Evolutionary conservation across 2,113 vertebrate species (phyloP).

Genomic region (Erpornis zantholeuca): DNA sequence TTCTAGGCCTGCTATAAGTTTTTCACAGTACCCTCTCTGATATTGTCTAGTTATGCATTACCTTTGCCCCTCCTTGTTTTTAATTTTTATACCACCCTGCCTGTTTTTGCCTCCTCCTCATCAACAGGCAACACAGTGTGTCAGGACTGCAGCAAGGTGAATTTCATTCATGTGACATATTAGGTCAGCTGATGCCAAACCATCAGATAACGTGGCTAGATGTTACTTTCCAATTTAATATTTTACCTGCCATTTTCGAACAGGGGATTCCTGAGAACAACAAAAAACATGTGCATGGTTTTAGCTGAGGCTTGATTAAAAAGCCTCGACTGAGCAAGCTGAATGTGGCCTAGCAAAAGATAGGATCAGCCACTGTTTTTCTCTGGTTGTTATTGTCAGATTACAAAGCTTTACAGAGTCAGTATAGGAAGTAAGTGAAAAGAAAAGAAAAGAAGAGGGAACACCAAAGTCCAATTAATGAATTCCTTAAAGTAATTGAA

Average conservation of each 20-base stretch:
- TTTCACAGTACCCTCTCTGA: neutral
- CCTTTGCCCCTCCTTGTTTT: neutral
- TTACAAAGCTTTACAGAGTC: neutral
- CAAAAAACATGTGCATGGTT: neutral
- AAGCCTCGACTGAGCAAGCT: neutral
- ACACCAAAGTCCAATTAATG: neutral
- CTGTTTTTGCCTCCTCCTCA: neutral
- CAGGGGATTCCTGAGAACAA: neutral
- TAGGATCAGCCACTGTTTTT: neutral
- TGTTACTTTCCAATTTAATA: neutral
- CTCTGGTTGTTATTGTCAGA: neutral
- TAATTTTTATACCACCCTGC: neutral
- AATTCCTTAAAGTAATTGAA: conserved; percentile 44
- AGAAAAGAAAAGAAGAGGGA: neutral
- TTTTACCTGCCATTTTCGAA: conserved; percentile 1
- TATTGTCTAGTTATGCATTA: neutral
- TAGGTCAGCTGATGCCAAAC: neutral
- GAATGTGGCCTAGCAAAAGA: neutral
- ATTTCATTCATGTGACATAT: neutral
- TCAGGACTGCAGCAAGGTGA: neutral
- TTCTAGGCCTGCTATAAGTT: neutral
- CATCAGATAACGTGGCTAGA: neutral
- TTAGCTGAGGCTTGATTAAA: neutral
- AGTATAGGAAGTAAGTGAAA: neutral
- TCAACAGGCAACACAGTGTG: neutral